These are phyloP conservation scores for Gymnopithys bicolor DNA, from an alignment of 2,797 vertebrate species.

Conservation along the genomic window DNA sequence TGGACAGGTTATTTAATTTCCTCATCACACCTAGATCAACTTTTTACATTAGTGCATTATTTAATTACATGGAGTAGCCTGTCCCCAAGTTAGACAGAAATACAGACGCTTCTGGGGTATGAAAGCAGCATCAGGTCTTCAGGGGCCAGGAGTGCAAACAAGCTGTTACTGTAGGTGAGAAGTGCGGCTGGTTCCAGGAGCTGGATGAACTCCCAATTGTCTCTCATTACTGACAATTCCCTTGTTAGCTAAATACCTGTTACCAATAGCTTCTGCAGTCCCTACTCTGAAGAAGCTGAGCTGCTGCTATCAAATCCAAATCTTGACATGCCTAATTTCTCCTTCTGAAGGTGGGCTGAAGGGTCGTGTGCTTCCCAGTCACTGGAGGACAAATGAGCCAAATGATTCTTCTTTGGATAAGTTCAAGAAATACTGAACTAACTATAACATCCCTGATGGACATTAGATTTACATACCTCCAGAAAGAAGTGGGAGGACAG, in stretches of 20 bases:
- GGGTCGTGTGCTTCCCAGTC: neutral
- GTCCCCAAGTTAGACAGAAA: neutral
- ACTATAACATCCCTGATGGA: fast-evolving
- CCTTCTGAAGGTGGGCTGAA: neutral
- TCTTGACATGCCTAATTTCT: neutral
- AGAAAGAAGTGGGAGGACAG: neutral
- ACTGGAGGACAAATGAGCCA: neutral
- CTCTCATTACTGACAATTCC: neutral
- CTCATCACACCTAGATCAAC: neutral
- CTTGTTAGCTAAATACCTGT: neutral
- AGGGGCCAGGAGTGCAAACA: neutral
- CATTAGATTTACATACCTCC: fast-evolving
- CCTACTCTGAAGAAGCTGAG: neutral
- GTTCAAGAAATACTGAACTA: neutral
- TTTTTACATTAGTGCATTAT: neutral
- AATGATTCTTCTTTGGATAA: neutral
- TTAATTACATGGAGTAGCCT: neutral
- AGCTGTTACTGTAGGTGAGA: neutral
- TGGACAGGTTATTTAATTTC: neutral
- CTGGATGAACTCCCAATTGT: neutral
- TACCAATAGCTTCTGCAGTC: neutral
- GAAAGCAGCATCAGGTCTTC: neutral
- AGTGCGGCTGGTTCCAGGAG: neutral
- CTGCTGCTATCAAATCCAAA: neutral
- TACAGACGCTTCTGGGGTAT: neutral